Evolutionary conservation across 92 coral and sea anemone species (phyloP).

Genomic region (Actinostola sp.): DNA sequence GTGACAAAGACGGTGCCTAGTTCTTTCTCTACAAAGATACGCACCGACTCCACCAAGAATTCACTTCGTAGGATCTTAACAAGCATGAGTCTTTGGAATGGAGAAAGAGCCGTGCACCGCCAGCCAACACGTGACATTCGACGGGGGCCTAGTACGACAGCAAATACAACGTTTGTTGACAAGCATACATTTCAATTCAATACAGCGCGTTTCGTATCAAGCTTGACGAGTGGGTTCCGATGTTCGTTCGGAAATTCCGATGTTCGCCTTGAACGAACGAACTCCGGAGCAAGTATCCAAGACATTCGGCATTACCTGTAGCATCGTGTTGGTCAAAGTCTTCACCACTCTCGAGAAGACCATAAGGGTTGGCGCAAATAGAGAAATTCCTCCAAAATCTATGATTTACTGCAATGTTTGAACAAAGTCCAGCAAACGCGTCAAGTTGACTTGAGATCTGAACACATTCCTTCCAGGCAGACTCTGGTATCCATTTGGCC

Average conservation of each 20-base stretch:
- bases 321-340: conserved; percentile 21
- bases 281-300: no score
- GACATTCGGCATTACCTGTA: conserved; percentile 1
- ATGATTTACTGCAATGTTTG: conserved; percentile 72
- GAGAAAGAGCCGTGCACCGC: conserved; percentile 66
- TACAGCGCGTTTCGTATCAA: no score
- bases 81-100: conserved; percentile 83
- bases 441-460: conserved; percentile 72
- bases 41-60: conserved; percentile 80
- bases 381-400: conserved; percentile 87
- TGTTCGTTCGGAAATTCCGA: no score
- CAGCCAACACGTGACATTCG: conserved; percentile 53
- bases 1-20: conserved; percentile 84
- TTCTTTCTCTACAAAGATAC: conserved; percentile 81
- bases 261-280: no score
- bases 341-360: conserved; percentile 48
- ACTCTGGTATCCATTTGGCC: conserved; percentile 84
- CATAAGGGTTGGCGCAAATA: conserved; percentile 66
- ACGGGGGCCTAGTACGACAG: conserved; percentile 1
- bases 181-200: no score
- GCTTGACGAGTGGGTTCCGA: no score
- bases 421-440: conserved; percentile 86
- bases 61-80: conserved; percentile 90
- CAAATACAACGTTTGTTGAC: no score
- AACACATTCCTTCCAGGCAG: conserved; percentile 91